A percentile compares a stretch with the other conserved stretches of the same genome.
phyloP scores from a whole-genome alignment of 2,113 vertebrate genomes.

The Holacanthus passer region DNA sequence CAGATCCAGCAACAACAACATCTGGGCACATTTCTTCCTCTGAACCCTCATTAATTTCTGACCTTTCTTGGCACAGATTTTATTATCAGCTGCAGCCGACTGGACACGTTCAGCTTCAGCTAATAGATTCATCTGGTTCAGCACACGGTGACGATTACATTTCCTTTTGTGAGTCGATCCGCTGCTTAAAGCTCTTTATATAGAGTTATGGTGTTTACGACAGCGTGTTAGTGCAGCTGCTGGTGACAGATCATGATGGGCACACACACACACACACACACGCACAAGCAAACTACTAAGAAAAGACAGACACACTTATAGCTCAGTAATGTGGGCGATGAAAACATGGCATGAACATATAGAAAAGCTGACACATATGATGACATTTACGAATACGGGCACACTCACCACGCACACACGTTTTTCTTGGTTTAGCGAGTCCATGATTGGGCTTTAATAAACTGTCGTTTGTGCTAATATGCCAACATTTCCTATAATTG shows the following conservation, averaged over 20 bases:
- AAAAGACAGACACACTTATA: neutral
- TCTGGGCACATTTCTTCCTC: neutral
- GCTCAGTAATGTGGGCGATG: neutral
- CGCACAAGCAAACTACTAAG: neutral
- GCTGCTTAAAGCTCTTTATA: neutral
- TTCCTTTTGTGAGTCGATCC: neutral
- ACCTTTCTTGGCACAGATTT: neutral
- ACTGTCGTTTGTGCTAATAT: constrained; percentile 41
- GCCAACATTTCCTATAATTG: constrained; percentile 23
- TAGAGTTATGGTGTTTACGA: neutral
- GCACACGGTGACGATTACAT: neutral
- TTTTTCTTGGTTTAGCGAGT: neutral
- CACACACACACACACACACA: neutral
- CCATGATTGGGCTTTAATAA: constrained; percentile 39
- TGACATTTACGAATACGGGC: neutral
- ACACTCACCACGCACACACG: neutral
- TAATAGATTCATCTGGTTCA: constrained; percentile 12
- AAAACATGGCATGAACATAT: neutral
- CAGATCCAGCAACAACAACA: neutral
- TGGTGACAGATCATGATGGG: neutral
- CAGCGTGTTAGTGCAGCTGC: constrained; percentile 21
- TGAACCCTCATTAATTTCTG: neutral
- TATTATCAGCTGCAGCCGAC: neutral
- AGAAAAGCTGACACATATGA: neutral
- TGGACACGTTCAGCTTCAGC: neutral